Conservation (phyloP, 2,797 vertebrate species). For the Tenualosa ilisha region DNA sequence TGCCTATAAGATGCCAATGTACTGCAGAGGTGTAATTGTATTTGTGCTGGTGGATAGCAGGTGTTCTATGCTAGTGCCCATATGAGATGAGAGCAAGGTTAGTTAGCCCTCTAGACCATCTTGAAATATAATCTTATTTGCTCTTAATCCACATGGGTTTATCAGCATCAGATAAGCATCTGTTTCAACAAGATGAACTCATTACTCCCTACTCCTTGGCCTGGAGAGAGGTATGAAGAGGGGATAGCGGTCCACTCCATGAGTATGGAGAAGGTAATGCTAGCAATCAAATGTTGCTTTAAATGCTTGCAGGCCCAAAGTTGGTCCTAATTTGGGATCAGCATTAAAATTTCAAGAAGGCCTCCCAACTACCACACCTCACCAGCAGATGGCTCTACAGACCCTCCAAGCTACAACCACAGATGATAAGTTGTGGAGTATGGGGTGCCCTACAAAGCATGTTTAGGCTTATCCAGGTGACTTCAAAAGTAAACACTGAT, state of each 20-base stretch:
- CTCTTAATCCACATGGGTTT: background rate
- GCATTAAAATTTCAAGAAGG: conserved; percentile 8
- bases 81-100: background rate
- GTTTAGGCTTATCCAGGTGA: too few species aligned
- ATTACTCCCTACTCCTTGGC: background rate
- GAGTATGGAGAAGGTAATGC: background rate
- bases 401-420: background rate
- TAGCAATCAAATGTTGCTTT: background rate
- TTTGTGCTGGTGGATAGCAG: background rate
- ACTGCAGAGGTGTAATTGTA: background rate
- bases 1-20: too few species aligned
- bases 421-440: background rate
- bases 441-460: too few species aligned
- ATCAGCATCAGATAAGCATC: background rate
- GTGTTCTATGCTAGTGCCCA: background rate
- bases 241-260: background rate
- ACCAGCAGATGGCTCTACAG: background rate
- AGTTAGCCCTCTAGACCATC: background rate
- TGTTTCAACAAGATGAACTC: background rate
- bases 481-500: too few species aligned
- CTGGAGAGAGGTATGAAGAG: background rate
- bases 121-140: conserved; percentile 13
- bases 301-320: background rate
- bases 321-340: background rate
- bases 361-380: background rate